Percentiles rank a stretch among this genome's conserved stretches.
These are phyloP conservation scores for Podarcis muralis DNA, from an alignment of 2,113 vertebrate genomes.

Conservation along the genomic window DNA sequence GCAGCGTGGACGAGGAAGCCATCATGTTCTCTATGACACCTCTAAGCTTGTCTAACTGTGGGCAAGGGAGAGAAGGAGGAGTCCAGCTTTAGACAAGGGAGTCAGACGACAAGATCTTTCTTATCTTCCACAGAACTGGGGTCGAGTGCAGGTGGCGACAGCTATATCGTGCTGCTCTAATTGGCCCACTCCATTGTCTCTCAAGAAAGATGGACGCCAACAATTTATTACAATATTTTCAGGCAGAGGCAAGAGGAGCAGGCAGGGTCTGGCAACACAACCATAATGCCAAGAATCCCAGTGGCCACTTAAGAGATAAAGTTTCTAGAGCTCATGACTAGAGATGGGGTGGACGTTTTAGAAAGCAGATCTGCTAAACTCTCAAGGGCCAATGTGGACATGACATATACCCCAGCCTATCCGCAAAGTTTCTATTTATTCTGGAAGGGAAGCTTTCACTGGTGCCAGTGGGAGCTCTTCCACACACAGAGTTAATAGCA, in stretches of 20 bases:
- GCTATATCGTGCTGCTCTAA: not conserved
- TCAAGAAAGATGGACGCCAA: no score
- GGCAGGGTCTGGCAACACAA: not conserved
- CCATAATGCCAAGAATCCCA: not conserved
- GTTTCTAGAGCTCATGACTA: not conserved
- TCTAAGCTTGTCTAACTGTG: conserved; percentile 76
- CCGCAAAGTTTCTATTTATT: not conserved
- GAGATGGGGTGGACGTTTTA: not conserved
- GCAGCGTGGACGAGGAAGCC: conserved; percentile 68
- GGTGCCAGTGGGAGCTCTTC: not conserved
- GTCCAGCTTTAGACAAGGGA: accelerated
- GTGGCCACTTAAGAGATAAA: not conserved
- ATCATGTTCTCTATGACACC: conserved; percentile 67
- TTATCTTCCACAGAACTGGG: not conserved
- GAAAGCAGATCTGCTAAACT: not conserved
- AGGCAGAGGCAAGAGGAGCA: not conserved
- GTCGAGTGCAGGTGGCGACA: no score
- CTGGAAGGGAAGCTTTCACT: not conserved
- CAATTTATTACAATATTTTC: not conserved
- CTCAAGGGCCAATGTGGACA: not conserved
- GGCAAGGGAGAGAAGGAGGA: not conserved
- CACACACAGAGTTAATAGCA: not conserved
- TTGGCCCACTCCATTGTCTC: no score
- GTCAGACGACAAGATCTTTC: not conserved
- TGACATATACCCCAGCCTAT: not conserved